Percentiles rank a stretch among this genome's conserved stretches.
These are phyloP conservation scores for Spinus olivaceus DNA, from an alignment of 2,797 vertebrate genomes.

Conservation along the genomic window DNA sequence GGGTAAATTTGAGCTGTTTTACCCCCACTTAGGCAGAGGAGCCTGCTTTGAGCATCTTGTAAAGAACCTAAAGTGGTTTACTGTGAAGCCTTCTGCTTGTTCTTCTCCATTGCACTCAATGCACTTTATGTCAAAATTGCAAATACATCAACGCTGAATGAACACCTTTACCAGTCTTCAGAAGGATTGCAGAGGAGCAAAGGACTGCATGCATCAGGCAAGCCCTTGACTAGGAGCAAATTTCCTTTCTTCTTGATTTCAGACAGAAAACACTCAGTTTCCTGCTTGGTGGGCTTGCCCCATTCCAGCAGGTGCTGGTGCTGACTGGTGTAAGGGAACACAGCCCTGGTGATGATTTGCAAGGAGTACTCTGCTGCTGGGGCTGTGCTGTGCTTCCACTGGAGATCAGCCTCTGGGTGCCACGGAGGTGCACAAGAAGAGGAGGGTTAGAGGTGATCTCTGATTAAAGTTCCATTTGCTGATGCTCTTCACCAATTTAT, in stretches of 20 bases:
- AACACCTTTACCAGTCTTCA: not conserved
- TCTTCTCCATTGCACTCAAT: not conserved
- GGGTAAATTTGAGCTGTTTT: not conserved
- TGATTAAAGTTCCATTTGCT: constrained; percentile 71
- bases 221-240: not conserved
- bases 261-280: not conserved
- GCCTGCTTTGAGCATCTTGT: not conserved
- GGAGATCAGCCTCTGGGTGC: constrained; percentile 27
- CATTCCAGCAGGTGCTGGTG: not conserved
- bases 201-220: fast-evolving
- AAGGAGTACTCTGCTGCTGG: not conserved
- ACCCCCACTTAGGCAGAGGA: not conserved
- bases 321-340: not conserved
- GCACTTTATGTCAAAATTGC: not conserved
- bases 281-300: not conserved
- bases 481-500: constrained; percentile 70
- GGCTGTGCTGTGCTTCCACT: constrained; percentile 20
- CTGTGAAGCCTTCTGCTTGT: not conserved
- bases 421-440: not conserved
- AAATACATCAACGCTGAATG: not conserved
- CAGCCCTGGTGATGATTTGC: not conserved
- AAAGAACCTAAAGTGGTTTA: not conserved
- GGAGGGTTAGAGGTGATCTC: constrained; percentile 42
- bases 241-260: not conserved
- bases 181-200: not conserved